Evolutionary conservation across 2,888 invertebrate species (phyloP), one percentile per base, ranked within the genome.

Genomic region (Andrena flavipes): DNA sequence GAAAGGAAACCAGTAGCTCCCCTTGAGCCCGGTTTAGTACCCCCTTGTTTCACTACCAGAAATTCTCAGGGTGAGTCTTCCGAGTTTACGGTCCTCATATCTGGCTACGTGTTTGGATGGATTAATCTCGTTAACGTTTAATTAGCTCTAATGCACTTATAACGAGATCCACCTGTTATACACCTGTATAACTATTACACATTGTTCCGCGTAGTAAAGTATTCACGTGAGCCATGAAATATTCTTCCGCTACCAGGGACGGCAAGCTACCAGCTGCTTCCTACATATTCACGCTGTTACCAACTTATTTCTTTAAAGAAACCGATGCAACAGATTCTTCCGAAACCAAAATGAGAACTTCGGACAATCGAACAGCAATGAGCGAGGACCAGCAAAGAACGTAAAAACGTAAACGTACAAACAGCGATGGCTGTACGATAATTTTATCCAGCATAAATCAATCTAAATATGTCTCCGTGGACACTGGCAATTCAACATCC

Each of bases 101-200:
- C 62, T 23, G 29, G 42, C 42, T 26, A 42, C 72, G 64, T 62
- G 63, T 64, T 79, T 54, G 3, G 68, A 30, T 23, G 60, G 54
- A 84, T 74, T 83, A 77, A 77, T 84, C 76, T 77, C 74, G 68
- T 80, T 74, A 75, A 80, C 42, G 71, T n/a, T 77, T 60, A 56
- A 51, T 20, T 71, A 13, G 29, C 42, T n/a, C 10, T 35, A 23
- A 6, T 26, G 16, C 42, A 16, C 1, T 42, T 42, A 16, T 42
- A 42, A 16, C 5, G 16, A 42, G 42, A 42, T 42, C 5, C 42
- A 42, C 20, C 69, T 59, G 42, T 30, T 70, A 48, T n/a, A 42
- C 59, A 48, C 13, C 59, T 29, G 29, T 59, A 60, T 20, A 60
- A 70, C 59, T 70, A 48, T 10, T 42, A 13, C 10, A 20, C 48